phyloP scores from a whole-genome alignment of 2,888 invertebrate genomes.

The Megastigmus dorsalis region DNA sequence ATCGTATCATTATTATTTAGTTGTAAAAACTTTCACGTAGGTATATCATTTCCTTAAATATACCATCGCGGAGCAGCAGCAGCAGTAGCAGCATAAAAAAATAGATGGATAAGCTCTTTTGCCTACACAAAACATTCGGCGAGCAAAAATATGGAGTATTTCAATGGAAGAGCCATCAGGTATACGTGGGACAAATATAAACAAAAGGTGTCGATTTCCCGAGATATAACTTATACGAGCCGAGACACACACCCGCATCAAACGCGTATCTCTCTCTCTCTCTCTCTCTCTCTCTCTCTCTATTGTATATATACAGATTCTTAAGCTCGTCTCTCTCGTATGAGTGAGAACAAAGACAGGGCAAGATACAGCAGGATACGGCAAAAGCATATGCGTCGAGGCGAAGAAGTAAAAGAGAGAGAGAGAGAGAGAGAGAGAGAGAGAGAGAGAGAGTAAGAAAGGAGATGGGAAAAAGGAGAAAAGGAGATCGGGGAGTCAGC shows the following conservation, averaged over 20 bases:
- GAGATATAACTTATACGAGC: not conserved
- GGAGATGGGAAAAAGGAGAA: not conserved
- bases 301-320: too few relatives aligned
- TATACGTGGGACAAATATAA: slow-evolving; percentile 4
- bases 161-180: not conserved
- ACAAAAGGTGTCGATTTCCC: slow-evolving; percentile 19
- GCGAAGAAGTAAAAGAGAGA: not conserved
- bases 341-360: not conserved
- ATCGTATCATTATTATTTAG: too few relatives aligned
- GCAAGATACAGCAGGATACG: not conserved
- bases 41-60: too few relatives aligned
- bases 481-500: not conserved
- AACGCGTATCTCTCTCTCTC: not conserved
- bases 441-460: not conserved
- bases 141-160: not conserved
- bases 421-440: not conserved
- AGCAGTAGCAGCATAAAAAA: too few relatives aligned
- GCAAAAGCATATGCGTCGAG: too few relatives aligned
- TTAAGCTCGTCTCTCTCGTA: too few relatives aligned
- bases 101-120: too few relatives aligned
- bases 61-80: too few relatives aligned
- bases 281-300: not conserved
- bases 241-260: not conserved
- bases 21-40: too few relatives aligned
- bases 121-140: too few relatives aligned